Evolutionary conservation across 2,113 vertebrate genomes (phyloP), one percentile per base, ranked within the genome.

Genomic region (Chaetodon auriga): DNA sequence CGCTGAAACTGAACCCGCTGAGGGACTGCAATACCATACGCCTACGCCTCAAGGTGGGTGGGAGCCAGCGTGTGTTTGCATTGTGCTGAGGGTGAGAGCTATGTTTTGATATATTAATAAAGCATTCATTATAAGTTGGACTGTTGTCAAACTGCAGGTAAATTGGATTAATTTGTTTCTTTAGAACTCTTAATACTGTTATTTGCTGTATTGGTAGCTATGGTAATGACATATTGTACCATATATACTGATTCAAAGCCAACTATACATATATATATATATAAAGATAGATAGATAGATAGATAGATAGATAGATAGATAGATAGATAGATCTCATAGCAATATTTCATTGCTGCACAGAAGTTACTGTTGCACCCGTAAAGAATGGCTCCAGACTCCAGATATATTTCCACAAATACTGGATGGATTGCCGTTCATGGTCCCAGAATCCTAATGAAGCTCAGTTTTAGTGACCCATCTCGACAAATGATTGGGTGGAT

Each of bases 1-100:
- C 97, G 0, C 94, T 99, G 92, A 99, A 99, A 77, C 95, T 99
- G 85, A 99, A 99, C 86, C 97, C 98, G 0, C 95, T 99, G 92
- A 97, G 94, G 84, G 95, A 97, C 92, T 99, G 98, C 92, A 97
- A 98, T 21, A 95, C 96, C 13, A 98, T 99, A 87, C 95, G 97
- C 73, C 95, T 98, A 49, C 96, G 97, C 25, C 95, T 99, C 68
- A 99, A 99, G 98, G 98, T 99, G 89, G 74, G 90, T 76, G 38
- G 14, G 68, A 55, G 51, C n/a, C 54, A 43, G 58, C 65, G 8
- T 61, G 75, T 61, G 66, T 86, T 73, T 68, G 35, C 76, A 6
- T 14, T 62, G 69, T 49, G 69, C 58, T 54, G 53, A 62, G 77
- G 3, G 3, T 49, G 41, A 62, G 12, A 21, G 46, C 35, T 38